Base-by-base conservation (phyloP, 2,113 vertebrate genomes). In the Maccullochella peelii region DNA sequence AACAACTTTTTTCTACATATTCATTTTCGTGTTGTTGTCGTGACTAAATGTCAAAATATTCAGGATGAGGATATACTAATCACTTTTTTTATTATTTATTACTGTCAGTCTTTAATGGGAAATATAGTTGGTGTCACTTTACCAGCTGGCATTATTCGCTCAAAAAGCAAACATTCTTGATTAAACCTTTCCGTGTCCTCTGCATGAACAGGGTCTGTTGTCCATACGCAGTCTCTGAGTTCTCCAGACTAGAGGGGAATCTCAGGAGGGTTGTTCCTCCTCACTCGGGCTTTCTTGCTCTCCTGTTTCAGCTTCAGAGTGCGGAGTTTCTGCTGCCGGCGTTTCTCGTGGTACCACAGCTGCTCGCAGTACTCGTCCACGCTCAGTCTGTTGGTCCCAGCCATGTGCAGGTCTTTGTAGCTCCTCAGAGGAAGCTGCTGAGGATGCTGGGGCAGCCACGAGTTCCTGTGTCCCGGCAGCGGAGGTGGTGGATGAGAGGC, bases 291-390 rank as follows among this genome's bases (percentile, higher is more conserved):
- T 11, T 94, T 96, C 85, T 91, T 94, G 91, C 84, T 92, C 84
- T 97, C 96, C 0, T 96, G 95, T 65, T 96, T 97, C 95, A 96
- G 94, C 86, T 96, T 96, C 42, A 95, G 90, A 0, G 89, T 83
- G 81, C 96, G 96, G 18, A 92, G 79, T 18, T 96, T 96, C 88
- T 96, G 96, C 88, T 96, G 96, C 69, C 94, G 91, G 16, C 95
- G 94, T 71, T 96, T 95, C 27, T 97, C 96, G 0, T 95, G 94
- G 74, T 93, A 95, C 94, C 96, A 95, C 83, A 97, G 93, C 74
- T 96, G 94, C 14, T 96, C 94, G 66, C 97, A 97, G 88, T 97
- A 96, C 75, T 94, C 89, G 0, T 96, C 95, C 63, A 94, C 84
- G 23, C 86, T 96, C 88, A 91, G 86, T n/a, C 94, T 90, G 0